These are phyloP conservation scores for Poecilia latipinna DNA, from an alignment of 2,113 vertebrate species.

Conservation along the genomic window DNA sequence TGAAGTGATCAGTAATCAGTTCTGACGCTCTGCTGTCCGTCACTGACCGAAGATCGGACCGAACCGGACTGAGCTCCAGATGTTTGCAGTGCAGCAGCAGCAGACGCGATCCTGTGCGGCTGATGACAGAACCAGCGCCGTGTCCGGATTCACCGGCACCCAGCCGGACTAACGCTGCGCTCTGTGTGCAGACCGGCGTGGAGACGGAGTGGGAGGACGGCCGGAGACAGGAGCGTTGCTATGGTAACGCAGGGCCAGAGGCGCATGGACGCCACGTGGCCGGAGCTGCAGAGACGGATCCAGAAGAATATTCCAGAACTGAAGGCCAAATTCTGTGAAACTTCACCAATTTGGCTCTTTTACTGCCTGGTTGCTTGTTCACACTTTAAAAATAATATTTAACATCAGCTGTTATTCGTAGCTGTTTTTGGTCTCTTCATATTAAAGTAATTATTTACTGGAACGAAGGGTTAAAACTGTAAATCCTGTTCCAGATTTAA, in stretches of 20 bases:
- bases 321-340: neutral
- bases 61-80: conserved; percentile 39
- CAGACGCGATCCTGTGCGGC: conserved; percentile 43
- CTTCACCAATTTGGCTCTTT: neutral
- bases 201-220: conserved; percentile 16
- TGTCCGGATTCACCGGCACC: conserved; percentile 41
- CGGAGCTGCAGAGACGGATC: neutral
- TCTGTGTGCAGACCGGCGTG: neutral
- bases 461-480: too few relatives aligned
- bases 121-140: conserved; percentile 13
- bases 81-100: conserved; percentile 29
- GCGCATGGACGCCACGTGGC: neutral
- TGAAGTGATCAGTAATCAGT: too few relatives aligned
- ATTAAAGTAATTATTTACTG: too few relatives aligned
- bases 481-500: too few relatives aligned
- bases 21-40: conserved; percentile 5
- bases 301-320: neutral
- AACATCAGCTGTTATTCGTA: too few relatives aligned
- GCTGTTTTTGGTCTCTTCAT: too few relatives aligned
- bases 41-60: conserved; percentile 31
- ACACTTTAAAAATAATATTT: too few relatives aligned
- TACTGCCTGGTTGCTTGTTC: neutral
- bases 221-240: neutral
- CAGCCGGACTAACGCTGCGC: neutral
- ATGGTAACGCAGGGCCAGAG: neutral